phyloP scores from a whole-genome alignment of 2,888 invertebrate species.

The Dicranocentrus wangi region DNA sequence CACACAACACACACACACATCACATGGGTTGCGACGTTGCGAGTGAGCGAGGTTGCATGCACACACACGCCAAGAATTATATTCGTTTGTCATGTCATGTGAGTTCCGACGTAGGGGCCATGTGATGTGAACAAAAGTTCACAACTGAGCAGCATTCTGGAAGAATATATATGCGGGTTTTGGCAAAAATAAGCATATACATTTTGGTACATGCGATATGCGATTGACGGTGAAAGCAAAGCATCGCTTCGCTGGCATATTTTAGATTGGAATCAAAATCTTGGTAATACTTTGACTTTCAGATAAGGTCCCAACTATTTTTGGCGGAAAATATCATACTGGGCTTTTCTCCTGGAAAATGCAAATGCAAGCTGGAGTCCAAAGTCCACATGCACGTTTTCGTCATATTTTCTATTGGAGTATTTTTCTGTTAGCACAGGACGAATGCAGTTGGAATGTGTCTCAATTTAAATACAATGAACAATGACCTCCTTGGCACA shows the following conservation, averaged over 20 bases:
- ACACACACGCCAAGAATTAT: slow-evolving; percentile 43
- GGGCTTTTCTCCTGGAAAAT: slow-evolving; percentile 31
- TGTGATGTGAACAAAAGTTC: background rate
- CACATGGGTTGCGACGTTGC: too few species aligned
- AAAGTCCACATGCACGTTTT: too few species aligned
- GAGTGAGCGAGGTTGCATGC: slow-evolving; percentile 35
- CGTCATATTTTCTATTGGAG: too few species aligned
- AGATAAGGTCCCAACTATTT: slow-evolving; percentile 46
- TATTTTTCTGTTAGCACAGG: too few species aligned
- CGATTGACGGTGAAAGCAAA: slow-evolving; percentile 57
- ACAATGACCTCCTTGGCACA: slow-evolving; percentile 48
- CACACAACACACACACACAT: too few species aligned
- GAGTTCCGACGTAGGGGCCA: too few species aligned
- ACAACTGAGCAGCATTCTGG: background rate
- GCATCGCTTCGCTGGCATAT: slow-evolving; percentile 53
- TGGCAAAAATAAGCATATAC: slow-evolving; percentile 6
- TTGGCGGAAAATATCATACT: slow-evolving; percentile 41
- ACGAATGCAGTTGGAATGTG: too few species aligned
- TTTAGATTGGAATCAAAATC: slow-evolving; percentile 61
- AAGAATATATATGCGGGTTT: background rate
- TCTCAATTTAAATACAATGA: slow-evolving; percentile 58
- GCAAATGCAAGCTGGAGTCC: too few species aligned
- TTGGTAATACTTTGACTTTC: slow-evolving; percentile 35
- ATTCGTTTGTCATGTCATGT: slow-evolving; percentile 38
- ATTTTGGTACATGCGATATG: background rate